Conservation (phyloP, 2,797 vertebrate species). For the Tapirus indicus region DNA sequence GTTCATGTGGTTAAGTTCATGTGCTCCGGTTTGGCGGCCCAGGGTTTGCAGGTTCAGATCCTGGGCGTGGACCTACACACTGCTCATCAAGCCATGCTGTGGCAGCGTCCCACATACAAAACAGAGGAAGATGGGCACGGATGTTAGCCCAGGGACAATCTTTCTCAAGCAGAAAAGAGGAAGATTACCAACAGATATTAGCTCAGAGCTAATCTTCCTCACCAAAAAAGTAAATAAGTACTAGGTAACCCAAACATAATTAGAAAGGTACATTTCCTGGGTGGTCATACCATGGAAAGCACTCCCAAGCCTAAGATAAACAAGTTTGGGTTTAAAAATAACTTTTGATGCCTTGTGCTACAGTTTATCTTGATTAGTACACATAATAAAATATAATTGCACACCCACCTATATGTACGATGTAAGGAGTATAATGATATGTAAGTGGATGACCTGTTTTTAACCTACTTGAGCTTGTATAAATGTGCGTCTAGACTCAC, state of each 20-base stretch:
- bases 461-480: neutral
- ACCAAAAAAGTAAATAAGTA: no score
- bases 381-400: neutral
- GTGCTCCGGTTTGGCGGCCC: no score
- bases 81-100: no score
- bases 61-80: no score
- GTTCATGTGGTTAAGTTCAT: no score
- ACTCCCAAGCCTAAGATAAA: constrained; percentile 4
- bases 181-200: no score
- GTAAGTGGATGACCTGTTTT: neutral
- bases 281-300: neutral
- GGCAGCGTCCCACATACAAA: no score
- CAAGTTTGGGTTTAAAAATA: constrained; percentile 51
- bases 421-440: neutral
- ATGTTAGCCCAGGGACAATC: no score
- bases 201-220: no score
- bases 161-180: no score
- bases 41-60: no score
- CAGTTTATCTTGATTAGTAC: neutral
- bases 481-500: neutral
- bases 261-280: neutral
- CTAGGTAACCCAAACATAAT: neutral
- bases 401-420: neutral
- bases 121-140: no score
- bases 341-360: neutral